Evolutionary conservation across 2,888 invertebrate genomes (phyloP), one percentile per base, ranked within the genome.

Genomic region (Cheiracanthium punctorium): DNA sequence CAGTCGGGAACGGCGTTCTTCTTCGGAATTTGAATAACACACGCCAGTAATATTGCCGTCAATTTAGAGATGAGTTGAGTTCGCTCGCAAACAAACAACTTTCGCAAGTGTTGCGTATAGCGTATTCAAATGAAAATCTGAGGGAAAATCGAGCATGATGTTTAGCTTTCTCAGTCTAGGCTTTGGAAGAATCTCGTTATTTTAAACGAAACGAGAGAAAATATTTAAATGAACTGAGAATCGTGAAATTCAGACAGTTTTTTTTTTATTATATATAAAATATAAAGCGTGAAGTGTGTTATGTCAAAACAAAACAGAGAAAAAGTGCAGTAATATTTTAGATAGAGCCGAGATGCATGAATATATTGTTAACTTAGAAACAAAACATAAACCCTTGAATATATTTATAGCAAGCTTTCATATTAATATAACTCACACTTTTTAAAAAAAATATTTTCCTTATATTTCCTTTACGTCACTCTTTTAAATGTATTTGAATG

Each of bases 181-280:
- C 58, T 58, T 24, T 5, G 24, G 12, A 24, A 58, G 58, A 58
- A 58, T 58, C 58, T 58, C 58, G 58, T 58, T 58, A 58, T 58
- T 24, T 58, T 58, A 24, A 12, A 58, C 5, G 17, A 58, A 17
- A 58, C 24, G 58, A 58, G 24, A 24, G 58, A 2, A 24, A 58
- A 58, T 24, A 58, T 58, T 58, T 58, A 58, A 24, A 58, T 58
- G 58, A 58, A 58, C 24, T 20, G 20, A 58, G 24, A 24, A 58
- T 48, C 14, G 43, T 10, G 17, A 48, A 48, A 12, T 48, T 48
- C 14, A 48, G 14, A 48, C 43, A 7, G 1, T 10, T 7, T 10
- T 37, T 37, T 10, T 37, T 37, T 37, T 10, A 37, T 4, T 4
- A 37, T 7, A 37, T 37, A 10, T 37, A 37, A 7, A 7, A 10